Conservation (phyloP, 2,797 vertebrate genomes). For the Rhinichthys osculus region DNA sequence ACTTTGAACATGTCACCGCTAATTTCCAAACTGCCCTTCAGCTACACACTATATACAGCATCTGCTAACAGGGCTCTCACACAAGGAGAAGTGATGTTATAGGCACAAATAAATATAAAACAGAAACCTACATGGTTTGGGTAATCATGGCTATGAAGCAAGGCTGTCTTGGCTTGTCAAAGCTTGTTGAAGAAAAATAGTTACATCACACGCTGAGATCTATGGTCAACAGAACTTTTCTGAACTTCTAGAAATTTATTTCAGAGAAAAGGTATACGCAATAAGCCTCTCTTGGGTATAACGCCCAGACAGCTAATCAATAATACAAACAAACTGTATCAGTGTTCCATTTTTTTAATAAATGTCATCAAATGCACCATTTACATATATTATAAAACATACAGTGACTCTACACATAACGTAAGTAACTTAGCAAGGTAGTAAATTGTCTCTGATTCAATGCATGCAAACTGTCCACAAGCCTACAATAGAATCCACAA, state of each 20-base stretch:
- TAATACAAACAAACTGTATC: neutral
- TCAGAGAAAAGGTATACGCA: neutral
- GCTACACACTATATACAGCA: slow-evolving; percentile 36
- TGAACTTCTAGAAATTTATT: neutral
- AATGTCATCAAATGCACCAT: neutral
- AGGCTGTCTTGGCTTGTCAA: slow-evolving; percentile 1
- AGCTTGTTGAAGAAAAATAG: neutral
- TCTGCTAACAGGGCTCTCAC: slow-evolving; percentile 37
- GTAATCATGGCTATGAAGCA: neutral
- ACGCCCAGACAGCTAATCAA: neutral
- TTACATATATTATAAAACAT: neutral
- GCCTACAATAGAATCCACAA: neutral
- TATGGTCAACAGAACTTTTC: slow-evolving; percentile 16
- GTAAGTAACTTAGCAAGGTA: neutral
- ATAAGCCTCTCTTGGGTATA: neutral
- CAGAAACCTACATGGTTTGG: neutral
- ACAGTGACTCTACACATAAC: neutral
- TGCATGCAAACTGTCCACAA: neutral
- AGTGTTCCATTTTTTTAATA: neutral
- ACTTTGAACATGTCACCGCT: slow-evolving; percentile 48
- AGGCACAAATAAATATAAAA: slow-evolving; percentile 45
- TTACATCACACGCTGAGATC: neutral
- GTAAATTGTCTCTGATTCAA: neutral
- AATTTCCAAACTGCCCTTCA: slow-evolving; percentile 49
- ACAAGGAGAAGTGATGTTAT: slow-evolving; percentile 37